Evolutionary conservation across 2,888 invertebrate species (phyloP).

Genomic region (Drosophila seclusa): DNA sequence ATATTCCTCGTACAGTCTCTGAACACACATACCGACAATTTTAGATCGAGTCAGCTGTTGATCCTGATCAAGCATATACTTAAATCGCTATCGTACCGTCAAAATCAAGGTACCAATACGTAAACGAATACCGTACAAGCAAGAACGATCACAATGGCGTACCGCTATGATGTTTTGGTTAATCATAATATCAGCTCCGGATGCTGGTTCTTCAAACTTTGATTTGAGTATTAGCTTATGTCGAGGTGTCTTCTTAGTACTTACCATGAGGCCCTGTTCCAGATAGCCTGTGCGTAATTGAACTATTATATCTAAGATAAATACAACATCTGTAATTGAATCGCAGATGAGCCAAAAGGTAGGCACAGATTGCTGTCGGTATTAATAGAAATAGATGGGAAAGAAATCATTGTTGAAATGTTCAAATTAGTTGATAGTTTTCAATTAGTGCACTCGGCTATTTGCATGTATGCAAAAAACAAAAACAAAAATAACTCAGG

Average conservation of each 20-base stretch:
- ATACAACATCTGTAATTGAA: constrained; percentile 93
- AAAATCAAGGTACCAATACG: background rate
- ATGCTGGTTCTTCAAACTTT: background rate
- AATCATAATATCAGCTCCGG: background rate
- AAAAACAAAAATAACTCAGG: constrained; percentile 35
- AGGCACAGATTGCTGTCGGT: constrained; percentile 88
- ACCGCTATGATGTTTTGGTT: background rate
- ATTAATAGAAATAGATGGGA: background rate
- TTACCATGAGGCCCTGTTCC: constrained; percentile 96
- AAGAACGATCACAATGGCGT: background rate
- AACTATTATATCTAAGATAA: constrained; percentile 94
- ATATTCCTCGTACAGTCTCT: too few relatives aligned
- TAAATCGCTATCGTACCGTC: background rate
- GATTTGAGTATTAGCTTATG: background rate
- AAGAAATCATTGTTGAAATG: background rate
- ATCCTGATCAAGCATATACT: background rate
- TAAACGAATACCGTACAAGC: background rate
- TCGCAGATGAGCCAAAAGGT: constrained; percentile 93
- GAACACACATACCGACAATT: background rate
- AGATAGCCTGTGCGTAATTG: constrained; percentile 97
- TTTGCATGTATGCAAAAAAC: constrained; percentile 9
- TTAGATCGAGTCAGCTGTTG: background rate
- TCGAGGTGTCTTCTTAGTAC: constrained; percentile 17
- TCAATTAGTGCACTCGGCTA: constrained; percentile 31
- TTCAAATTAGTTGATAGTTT: constrained; percentile 41